Evolutionary conservation across 1,140 invertebrate genomes (phyloP), one percentile per base, ranked within the genome.

Genomic region (Lepeophtheirus salmonis): DNA sequence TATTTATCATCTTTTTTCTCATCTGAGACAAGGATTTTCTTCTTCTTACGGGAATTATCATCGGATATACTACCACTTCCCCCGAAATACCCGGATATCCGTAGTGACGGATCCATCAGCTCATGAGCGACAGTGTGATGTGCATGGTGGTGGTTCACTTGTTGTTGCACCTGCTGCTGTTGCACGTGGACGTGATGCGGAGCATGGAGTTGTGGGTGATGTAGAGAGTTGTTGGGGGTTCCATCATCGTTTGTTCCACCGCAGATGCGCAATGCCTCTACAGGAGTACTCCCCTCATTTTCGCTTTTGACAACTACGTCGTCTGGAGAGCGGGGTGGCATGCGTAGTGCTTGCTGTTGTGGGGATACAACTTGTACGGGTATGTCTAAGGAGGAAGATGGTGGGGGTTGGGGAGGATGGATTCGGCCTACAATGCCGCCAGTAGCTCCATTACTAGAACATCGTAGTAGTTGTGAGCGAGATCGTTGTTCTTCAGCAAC

Each of bases 1-100:
- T 96, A 96, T 77, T 89, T 90, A 74, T 94, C 89, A 74, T 96
- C 90, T 75, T 97, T 97, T 69, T 86, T 76, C 72, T 90, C 86
- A 73, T 92, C 87, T 66, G 90, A 90, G 70, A 96, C 90, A 79
- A 91, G 94, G 80, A 94, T 80, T 70, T 74, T 69, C 30, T 65
- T 62, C 59, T 24, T 25, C 30, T 61, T 61, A 6, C 59, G 23
- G n/a, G 6, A 10, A n/a, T n/a, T 41, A n/a, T 41, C 30, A 10
- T 41, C 30, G 30, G 30, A 6, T 10, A 10, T n/a, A 10, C 6
- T 41, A 41, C 6, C 6, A 10, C 6, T 10, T 41, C 30, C 30
- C 6, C n/a, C 6, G 30, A 41, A 41, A n/a, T n/a, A n/a, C n/a
- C n/a, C n/a, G n/a, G n/a, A n/a, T n/a, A n/a, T n/a, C n/a, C n/a